Percentiles rank a stretch among this genome's conserved stretches.
Conservation (phyloP, 2,797 vertebrate species). For the Diglossa cyanea region DNA sequence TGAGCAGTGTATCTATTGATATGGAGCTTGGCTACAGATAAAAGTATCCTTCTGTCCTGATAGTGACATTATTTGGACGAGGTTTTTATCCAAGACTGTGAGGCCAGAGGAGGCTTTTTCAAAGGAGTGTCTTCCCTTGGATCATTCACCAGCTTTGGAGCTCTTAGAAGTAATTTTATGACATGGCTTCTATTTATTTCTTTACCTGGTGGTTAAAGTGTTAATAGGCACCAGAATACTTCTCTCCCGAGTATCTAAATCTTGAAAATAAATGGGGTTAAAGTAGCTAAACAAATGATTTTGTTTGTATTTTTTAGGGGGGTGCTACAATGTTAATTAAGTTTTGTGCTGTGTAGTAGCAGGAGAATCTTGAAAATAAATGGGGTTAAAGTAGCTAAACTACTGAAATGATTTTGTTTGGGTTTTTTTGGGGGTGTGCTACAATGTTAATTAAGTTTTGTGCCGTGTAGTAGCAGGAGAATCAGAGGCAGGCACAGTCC, state of each 20-base stretch:
- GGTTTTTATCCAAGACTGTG: background rate
- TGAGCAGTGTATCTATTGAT: background rate
- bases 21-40: background rate
- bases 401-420: background rate
- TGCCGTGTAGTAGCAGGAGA: background rate
- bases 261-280: background rate
- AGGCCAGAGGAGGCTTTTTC: background rate
- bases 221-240: background rate
- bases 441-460: background rate
- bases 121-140: background rate
- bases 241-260: background rate
- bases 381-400: background rate
- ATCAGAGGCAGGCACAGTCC: background rate
- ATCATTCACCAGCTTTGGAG: background rate
- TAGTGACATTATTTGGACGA: background rate
- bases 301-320: background rate
- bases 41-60: background rate
- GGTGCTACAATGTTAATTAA: background rate
- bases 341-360: background rate
- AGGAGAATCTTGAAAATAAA: background rate
- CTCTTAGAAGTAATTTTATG: background rate
- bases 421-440: fast-evolving
- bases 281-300: background rate
- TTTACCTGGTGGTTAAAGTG: background rate
- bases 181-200: background rate